Percentiles rank a stretch among this genome's conserved stretches.
phyloP scores from a whole-genome alignment of 2,113 vertebrate species.

The Bambusicola thoracicus region DNA sequence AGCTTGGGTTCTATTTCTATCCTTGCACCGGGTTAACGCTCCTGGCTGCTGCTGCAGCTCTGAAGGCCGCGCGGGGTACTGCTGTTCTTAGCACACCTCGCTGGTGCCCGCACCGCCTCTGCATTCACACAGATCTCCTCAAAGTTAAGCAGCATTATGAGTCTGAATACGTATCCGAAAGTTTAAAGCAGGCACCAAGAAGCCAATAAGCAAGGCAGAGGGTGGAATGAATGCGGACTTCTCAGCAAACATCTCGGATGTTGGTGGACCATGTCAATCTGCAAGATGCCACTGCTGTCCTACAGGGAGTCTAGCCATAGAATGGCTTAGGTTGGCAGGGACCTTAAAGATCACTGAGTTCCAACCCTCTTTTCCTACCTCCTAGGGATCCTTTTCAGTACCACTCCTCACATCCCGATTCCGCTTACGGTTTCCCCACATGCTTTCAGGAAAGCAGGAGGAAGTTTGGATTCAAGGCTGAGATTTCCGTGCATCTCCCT shows the following conservation, averaged over 20 bases:
- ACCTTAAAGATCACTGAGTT: background rate
- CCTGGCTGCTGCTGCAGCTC: constrained; percentile 1
- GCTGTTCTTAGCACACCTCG: constrained; percentile 35
- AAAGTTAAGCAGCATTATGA: background rate
- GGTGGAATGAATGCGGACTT: background rate
- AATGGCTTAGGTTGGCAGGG: too few relatives aligned
- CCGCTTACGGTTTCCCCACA: background rate
- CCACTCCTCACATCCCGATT: background rate
- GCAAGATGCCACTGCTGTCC: background rate
- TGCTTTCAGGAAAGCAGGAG: background rate
- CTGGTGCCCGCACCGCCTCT: background rate
- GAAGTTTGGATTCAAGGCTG: background rate
- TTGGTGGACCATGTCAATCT: background rate
- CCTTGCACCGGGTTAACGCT: constrained; percentile 37
- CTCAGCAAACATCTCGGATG: background rate
- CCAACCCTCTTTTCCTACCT: background rate
- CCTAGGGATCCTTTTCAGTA: background rate
- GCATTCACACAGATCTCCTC: background rate
- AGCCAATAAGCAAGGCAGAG: background rate
- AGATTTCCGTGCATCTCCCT: background rate
- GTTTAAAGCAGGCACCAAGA: background rate
- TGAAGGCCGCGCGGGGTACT: background rate
- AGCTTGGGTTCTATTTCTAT: constrained; percentile 46
- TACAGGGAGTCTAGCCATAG: background rate
- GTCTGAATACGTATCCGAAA: background rate